phyloP scores from a whole-genome alignment of 2,113 vertebrate species.

The Camelus bactrianus region DNA sequence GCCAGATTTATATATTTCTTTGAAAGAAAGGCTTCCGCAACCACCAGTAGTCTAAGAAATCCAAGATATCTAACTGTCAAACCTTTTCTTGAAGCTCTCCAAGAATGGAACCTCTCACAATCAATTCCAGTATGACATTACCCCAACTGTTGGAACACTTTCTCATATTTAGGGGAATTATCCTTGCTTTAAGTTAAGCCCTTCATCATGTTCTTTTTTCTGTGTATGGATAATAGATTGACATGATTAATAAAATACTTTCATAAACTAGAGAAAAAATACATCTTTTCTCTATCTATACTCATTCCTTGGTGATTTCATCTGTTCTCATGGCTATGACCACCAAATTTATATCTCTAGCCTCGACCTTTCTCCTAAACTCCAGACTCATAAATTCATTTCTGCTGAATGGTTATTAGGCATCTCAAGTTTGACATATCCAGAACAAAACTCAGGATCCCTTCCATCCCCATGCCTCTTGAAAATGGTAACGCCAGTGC shows the following conservation, averaged over 20 bases:
- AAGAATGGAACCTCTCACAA: background rate
- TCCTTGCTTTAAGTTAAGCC: background rate
- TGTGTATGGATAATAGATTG: background rate
- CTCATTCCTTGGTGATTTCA: background rate
- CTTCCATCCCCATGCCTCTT: background rate
- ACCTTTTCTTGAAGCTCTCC: background rate
- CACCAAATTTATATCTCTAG: background rate
- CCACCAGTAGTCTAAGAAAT: background rate
- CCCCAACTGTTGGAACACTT: background rate
- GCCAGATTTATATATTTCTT: background rate
- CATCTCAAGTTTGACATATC: background rate
- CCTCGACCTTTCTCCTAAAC: background rate
- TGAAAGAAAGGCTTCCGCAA: background rate
- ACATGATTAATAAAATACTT: constrained; percentile 18
- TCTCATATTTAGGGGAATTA: background rate
- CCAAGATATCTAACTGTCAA: background rate
- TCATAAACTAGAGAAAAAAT: constrained; percentile 38
- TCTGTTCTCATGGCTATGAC: background rate
- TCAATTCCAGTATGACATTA: background rate
- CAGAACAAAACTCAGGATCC: background rate
- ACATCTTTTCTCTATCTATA: background rate
- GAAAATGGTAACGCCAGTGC: background rate
- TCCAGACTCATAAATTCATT: background rate
- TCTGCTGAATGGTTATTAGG: background rate
- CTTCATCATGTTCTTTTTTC: background rate